Percentiles rank a stretch among this genome's conserved stretches.
Evolutionary conservation across 1,140 invertebrate species (phyloP).

Genomic region (Helicoverpa zea): DNA sequence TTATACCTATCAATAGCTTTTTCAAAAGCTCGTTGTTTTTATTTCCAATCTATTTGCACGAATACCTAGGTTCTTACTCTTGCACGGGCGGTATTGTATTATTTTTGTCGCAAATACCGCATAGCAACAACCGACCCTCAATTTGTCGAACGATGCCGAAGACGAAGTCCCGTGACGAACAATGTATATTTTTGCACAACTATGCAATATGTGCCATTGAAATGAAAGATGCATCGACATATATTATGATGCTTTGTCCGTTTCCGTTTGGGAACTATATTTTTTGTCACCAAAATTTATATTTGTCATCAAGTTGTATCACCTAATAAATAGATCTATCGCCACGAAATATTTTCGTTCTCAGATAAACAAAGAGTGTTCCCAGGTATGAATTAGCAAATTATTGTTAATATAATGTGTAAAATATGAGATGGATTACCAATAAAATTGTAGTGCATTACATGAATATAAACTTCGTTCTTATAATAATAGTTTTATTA

Average conservation of each 20-base stretch:
- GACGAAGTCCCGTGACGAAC: conserved; percentile 10
- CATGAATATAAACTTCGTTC: too few species aligned
- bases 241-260: neutral
- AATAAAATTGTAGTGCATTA: too few species aligned
- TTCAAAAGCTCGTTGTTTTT: neutral
- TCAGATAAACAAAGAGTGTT: too few species aligned
- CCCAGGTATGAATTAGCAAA: too few species aligned
- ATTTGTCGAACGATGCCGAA: neutral
- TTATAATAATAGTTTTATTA: too few species aligned
- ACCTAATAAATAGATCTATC: too few species aligned
- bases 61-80: neutral
- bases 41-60: neutral
- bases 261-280: too few species aligned
- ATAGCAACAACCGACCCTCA: neutral
- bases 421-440: too few species aligned
- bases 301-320: too few species aligned
- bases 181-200: conserved; percentile 28
- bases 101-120: neutral
- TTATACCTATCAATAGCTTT: neutral
- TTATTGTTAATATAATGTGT: too few species aligned
- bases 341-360: too few species aligned
- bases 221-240: neutral
- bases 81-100: neutral
- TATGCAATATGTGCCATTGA: neutral
- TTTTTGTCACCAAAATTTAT: too few species aligned